Evolutionary conservation across 1,140 invertebrate genomes (phyloP).

Genomic region (Homalodisca vitripennis): DNA sequence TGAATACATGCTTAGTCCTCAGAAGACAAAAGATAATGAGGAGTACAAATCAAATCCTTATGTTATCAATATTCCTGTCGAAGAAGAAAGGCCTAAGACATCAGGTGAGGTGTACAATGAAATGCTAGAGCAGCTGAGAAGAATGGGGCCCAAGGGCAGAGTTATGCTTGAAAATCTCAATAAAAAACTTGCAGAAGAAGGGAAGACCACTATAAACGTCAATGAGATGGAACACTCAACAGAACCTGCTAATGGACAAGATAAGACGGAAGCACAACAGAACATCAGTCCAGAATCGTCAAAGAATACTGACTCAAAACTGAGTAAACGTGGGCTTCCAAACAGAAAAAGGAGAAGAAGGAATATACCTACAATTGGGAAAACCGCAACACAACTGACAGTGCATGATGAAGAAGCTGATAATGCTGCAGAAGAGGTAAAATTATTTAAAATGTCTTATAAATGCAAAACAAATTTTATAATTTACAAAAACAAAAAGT

Average conservation of each 20-base stretch:
- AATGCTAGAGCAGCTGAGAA: constrained; percentile 55
- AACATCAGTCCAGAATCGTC: no score
- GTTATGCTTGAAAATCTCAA: constrained; percentile 11
- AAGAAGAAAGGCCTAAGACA: constrained; percentile 34
- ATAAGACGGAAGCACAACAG: background rate
- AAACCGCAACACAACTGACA: constrained; percentile 50
- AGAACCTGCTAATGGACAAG: background rate
- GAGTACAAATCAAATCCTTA: constrained; percentile 3
- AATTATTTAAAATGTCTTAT: no score
- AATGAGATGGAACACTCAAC: background rate
- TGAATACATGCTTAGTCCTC: constrained; percentile 5
- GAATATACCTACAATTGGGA: background rate
- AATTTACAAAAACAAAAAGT: no score
- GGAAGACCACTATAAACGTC: constrained; percentile 33
- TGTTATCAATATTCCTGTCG: constrained; percentile 15
- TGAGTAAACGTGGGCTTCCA: background rate
- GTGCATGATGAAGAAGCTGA: constrained; percentile 60
- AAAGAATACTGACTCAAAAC: background rate
- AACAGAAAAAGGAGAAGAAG: constrained; percentile 6
- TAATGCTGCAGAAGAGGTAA: constrained; percentile 60
- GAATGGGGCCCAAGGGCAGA: constrained; percentile 26
- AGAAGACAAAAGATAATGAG: constrained; percentile 14
- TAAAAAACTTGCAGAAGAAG: constrained; percentile 24
- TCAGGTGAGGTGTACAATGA: constrained; percentile 60
- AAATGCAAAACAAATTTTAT: no score